phyloP scores from a whole-genome alignment of 1,140 invertebrate genomes.

The Drosophila punjabiensis region DNA sequence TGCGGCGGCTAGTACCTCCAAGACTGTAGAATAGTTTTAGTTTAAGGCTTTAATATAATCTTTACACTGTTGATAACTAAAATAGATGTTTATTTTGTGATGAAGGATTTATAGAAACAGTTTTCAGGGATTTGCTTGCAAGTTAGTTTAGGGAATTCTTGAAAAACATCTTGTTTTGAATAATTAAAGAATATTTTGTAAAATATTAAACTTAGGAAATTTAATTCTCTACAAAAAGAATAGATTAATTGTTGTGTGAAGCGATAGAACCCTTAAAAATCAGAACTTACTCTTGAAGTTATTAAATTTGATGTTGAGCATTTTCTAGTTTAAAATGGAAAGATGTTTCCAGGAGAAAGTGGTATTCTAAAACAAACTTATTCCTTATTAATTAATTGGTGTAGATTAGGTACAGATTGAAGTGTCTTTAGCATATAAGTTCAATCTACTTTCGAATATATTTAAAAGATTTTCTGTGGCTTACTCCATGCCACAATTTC shows the following conservation, averaged over 20 bases:
- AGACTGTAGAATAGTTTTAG: slow-evolving; percentile 34
- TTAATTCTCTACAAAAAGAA: background rate
- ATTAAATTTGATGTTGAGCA: too few species aligned
- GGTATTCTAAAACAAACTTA: background rate
- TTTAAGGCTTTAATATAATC: slow-evolving; percentile 2
- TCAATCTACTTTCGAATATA: background rate
- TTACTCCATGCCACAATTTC: background rate
- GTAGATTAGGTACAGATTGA: background rate
- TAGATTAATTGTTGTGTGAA: background rate
- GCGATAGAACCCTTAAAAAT: background rate
- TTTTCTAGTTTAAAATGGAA: too few species aligned
- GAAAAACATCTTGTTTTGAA: background rate
- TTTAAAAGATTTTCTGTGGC: background rate
- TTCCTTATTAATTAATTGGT: background rate
- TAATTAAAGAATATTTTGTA: too few species aligned
- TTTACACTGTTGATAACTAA: slow-evolving; percentile 13
- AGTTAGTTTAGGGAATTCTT: background rate
- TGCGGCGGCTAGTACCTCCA: slow-evolving; percentile 54
- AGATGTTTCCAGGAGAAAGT: too few species aligned
- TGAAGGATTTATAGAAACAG: background rate
- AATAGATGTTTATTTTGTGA: background rate
- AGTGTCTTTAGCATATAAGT: background rate
- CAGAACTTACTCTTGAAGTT: too few species aligned
- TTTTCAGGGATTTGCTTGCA: background rate
- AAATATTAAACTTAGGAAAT: too few species aligned